A percentile compares a stretch with the other conserved stretches of the same genome.
Evolutionary conservation across 2,888 invertebrate species (phyloP).

Genomic region (Ochlodes sylvanus): DNA sequence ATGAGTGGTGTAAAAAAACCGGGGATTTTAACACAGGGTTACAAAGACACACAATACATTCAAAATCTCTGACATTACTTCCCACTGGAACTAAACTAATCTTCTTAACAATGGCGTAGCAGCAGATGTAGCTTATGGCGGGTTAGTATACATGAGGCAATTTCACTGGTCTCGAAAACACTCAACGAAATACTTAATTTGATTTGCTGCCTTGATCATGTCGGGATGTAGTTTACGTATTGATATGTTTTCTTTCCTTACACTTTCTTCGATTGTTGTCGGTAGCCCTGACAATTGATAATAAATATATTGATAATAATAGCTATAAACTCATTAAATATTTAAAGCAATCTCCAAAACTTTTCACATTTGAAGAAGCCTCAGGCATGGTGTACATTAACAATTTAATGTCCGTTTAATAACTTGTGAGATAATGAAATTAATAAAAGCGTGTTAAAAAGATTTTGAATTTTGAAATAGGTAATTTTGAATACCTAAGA

Average conservation of each 20-base stretch:
- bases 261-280: constrained; percentile 56
- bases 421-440: too few relatives aligned
- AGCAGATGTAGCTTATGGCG: constrained; percentile 38
- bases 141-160: constrained; percentile 45
- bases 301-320: too few relatives aligned
- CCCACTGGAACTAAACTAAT: background rate
- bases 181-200: constrained; percentile 80
- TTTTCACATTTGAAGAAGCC: too few relatives aligned
- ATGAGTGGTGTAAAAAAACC: constrained; percentile 4
- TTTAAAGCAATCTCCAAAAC: too few relatives aligned
- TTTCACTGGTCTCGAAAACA: constrained; percentile 50
- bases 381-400: too few relatives aligned
- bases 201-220: constrained; percentile 72
- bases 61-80: constrained; percentile 19
- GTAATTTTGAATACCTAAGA: too few relatives aligned
- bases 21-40: background rate
- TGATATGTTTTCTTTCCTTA: constrained; percentile 67
- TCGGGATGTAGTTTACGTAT: constrained; percentile 73
- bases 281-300: too few relatives aligned
- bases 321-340: too few relatives aligned
- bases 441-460: too few relatives aligned
- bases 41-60: constrained; percentile 27
- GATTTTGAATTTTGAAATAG: too few relatives aligned
- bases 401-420: too few relatives aligned
- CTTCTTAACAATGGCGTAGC: constrained; percentile 4